Base-by-base conservation (phyloP, 2,113 vertebrate species). In the Rhinolophus sinicus region DNA sequence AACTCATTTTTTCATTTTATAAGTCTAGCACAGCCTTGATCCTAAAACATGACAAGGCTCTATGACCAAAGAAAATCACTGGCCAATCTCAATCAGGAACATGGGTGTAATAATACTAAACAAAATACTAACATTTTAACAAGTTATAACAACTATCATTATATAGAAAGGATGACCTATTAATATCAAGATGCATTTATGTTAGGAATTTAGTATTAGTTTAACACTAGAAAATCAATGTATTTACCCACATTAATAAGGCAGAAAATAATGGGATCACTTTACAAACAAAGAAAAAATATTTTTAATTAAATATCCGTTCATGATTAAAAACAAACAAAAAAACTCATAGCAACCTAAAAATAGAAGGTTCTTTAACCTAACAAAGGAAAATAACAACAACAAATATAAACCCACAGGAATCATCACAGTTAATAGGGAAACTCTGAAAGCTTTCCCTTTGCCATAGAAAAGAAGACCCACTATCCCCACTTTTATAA, bases 391-490 rank as follows among this genome's bases (percentile, higher is more conserved):
- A 47, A 50, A 72, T 35, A 81, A 81, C 69, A 83, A 60, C 33
- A 93, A 84, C 16, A 84, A 82, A 84, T 84, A 85, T 22, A 70
- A 81, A 47, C 44, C 28, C 72, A n/a, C 26, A 88, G 40, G 90
- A 94, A 52, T 75, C 70, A 91, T 65, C 88, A 81, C 44, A 88
- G 75, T 60, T 90, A 76, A 83, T 40, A 92, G 40, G 2, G 12
- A 96, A 89, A 88, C 40, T 12, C 19, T 77, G 14, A 88, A 70
- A 96, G 10, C 3, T 72, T 94, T 92, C n/a, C 6, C 35, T 88
- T 82, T 72, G 38, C 21, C 38, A 60, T 33, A 44, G 33, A 35
- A 67, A 80, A 54, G 1, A 81, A 82, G 38, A 76, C 4, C 2
- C 6, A 76, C 2, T 67, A 70, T 35, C 28, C 30, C 22, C 47